Base-by-base conservation (phyloP, 2,797 vertebrate species). In the Typhlichthys subterraneus region DNA sequence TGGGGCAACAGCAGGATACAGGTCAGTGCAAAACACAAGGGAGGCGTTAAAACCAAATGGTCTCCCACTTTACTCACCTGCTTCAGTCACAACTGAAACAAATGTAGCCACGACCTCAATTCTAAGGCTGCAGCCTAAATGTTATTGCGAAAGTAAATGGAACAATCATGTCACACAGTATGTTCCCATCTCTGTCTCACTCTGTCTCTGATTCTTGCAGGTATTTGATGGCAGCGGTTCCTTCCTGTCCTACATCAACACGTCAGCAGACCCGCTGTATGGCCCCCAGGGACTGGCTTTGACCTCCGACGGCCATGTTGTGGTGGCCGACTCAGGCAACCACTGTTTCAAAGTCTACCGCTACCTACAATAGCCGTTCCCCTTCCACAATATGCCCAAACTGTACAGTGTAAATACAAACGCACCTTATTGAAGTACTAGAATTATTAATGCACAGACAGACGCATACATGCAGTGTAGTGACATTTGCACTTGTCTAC, bases 1-100 rank as follows among this genome's bases (percentile, higher is more conserved):
- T 99, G 98, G 98, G 98, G 98, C 60, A 99, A 99, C 92, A 99
- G 97, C 87, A 89, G 98, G 73, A 99, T 99, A 91, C 98, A 99
- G 95, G 98, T 97, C 83, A 51, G 78, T 47, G 23, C 15, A 3
- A 15, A 33, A 50, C 14, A 51, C 15, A 9, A 17, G 4, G 4
- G 8, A 57, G 42, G 9, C 19, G 15, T 8, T 14, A 4, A 2
- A 49, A 14, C 13, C 14, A 6, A n/a, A 12, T 29, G 23, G 23
- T 10, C 12, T 12, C 14, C 13, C 45, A 6, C 3, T 15, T 45
- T 48, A 9, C 6, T 6, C 4, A 0, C 3, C 5, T 42, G 2
- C 19, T 5, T 19, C 6, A 52, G 14, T 51, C 17, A 13, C 7
- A 14, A 15, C 7, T 12, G 33, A 38, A 38, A 38, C 33, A 38